Evolutionary conservation across 2,888 invertebrate genomes (phyloP).

Genomic region (Dioctria linearis): DNA sequence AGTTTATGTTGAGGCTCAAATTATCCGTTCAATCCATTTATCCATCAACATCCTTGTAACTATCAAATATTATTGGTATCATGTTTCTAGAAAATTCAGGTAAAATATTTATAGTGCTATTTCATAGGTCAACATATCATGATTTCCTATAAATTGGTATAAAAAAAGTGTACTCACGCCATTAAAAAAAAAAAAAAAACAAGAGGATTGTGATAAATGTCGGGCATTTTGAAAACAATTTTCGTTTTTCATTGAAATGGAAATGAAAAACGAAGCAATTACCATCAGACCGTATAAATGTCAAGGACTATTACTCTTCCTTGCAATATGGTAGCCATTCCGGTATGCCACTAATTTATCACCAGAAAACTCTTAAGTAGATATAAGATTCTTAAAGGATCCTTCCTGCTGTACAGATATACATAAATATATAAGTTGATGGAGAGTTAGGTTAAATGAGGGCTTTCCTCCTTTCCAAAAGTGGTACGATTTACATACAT

Average conservation of each 20-base stretch:
- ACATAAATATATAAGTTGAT: neutral
- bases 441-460: conserved; percentile 22
- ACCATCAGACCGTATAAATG: conserved; percentile 43
- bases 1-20: too few relatives aligned
- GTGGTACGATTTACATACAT: neutral
- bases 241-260: conserved; percentile 24
- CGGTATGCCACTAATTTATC: conserved; percentile 33
- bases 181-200: too few relatives aligned
- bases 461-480: neutral
- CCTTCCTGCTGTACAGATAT: neutral
- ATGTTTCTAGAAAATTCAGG: too few relatives aligned
- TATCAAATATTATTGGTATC: too few relatives aligned
- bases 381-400: conserved; percentile 28
- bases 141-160: too few relatives aligned
- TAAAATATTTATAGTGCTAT: too few relatives aligned
- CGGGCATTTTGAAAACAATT: conserved; percentile 29
- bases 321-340: conserved; percentile 17
- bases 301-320: conserved; percentile 42
- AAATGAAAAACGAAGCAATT: conserved; percentile 43
- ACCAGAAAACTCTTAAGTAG: neutral
- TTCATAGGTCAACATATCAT: too few relatives aligned
- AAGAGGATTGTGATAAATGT: conserved; percentile 2
- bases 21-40: too few relatives aligned
- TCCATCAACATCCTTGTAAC: too few relatives aligned
- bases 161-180: too few relatives aligned